Percentiles rank a stretch among this genome's conserved stretches.
Evolutionary conservation across 2,888 invertebrate genomes (phyloP).

Genomic region (Eretmocerus hayati): DNA sequence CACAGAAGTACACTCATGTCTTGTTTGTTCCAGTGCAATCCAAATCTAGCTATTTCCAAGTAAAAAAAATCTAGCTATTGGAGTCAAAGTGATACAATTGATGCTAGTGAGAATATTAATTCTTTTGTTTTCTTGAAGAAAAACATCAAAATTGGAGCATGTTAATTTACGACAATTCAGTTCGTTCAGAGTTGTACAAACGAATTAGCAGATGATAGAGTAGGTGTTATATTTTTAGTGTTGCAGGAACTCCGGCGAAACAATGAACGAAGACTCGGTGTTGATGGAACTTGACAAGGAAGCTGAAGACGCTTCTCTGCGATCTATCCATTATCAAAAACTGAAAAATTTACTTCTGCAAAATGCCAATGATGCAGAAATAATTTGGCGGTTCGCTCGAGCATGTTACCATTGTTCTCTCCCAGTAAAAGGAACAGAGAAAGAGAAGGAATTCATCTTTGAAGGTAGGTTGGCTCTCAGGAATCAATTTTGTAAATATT

Average conservation of each 20-base stretch:
- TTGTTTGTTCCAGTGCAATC: no score
- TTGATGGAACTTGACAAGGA: conserved; percentile 32
- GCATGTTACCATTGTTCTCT: conserved; percentile 34
- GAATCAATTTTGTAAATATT: neutral
- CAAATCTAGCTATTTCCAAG: no score
- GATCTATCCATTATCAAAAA: conserved; percentile 28
- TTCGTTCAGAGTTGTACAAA: conserved; percentile 11
- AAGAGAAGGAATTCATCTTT: conserved; percentile 27
- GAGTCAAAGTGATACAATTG: no score
- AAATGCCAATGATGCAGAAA: conserved; percentile 35
- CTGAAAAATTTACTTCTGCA: conserved; percentile 30
- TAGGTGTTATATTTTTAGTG: conserved; percentile 40
- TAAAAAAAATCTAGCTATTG: no score
- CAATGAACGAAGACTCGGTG: conserved; percentile 29
- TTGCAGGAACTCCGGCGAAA: conserved; percentile 37
- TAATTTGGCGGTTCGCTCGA: conserved; percentile 41
- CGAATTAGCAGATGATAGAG: conserved; percentile 26
- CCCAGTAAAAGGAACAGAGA: conserved; percentile 23
- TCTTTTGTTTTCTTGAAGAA: no score
- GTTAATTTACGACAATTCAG: conserved; percentile 12
- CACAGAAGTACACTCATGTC: no score
- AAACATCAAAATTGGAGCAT: no score
- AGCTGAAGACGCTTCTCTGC: conserved; percentile 25
- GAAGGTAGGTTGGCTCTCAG: no score
- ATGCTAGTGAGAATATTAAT: no score